phyloP scores from a whole-genome alignment of 1,140 invertebrate genomes.

The Cyclargus thomasi region DNA sequence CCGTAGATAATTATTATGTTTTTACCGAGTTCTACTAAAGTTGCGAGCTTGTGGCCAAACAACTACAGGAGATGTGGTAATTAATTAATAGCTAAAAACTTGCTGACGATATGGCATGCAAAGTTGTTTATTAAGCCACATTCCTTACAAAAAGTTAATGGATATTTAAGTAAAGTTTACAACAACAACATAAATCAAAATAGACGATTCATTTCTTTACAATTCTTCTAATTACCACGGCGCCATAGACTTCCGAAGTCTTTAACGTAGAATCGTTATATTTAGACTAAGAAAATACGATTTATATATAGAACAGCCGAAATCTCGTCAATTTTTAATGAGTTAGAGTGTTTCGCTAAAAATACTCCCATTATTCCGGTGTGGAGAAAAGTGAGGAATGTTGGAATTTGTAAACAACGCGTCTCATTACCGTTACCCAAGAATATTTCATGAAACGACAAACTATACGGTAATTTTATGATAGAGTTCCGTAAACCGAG shows the following conservation, averaged over 20 bases:
- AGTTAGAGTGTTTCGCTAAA: background rate
- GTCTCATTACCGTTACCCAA: background rate
- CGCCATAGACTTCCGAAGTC: slow-evolving; percentile 1
- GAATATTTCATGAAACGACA: background rate
- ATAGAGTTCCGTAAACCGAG: background rate
- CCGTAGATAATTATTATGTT: too few relatives aligned
- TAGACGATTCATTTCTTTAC: background rate
- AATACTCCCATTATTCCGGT: background rate
- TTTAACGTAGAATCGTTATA: background rate
- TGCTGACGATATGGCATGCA: too few relatives aligned
- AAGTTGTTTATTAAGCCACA: too few relatives aligned
- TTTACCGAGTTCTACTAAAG: too few relatives aligned
- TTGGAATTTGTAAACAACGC: background rate
- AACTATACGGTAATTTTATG: background rate
- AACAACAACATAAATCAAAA: too few relatives aligned
- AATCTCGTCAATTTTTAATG: background rate
- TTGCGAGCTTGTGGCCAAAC: too few relatives aligned
- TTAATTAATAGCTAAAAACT: too few relatives aligned
- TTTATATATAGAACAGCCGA: background rate
- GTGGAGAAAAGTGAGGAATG: background rate
- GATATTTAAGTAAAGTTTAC: too few relatives aligned
- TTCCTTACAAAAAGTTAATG: too few relatives aligned
- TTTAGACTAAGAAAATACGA: background rate
- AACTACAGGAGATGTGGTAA: too few relatives aligned
- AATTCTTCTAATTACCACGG: background rate